Percentiles rank a stretch among this genome's conserved stretches.
phyloP scores from a whole-genome alignment of 2,113 vertebrate genomes.

The Alethe castanea region DNA sequence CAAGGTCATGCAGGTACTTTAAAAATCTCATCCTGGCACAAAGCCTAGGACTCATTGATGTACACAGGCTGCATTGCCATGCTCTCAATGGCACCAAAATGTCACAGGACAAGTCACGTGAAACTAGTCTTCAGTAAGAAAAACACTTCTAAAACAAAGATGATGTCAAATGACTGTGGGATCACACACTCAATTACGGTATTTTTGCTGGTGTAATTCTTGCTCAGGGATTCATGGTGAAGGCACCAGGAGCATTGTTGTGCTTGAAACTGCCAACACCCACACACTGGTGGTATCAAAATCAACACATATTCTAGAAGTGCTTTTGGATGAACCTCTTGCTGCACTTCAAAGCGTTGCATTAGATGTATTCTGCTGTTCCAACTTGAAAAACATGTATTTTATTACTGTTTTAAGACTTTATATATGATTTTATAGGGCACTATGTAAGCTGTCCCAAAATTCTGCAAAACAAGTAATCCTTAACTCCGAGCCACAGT shows the following conservation, averaged over 20 bases:
- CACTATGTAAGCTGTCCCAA: not conserved
- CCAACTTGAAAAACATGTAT: not conserved
- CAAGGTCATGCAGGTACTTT: not conserved
- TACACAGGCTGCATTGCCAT: not conserved
- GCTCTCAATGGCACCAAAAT: not conserved
- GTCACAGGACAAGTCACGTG: not conserved
- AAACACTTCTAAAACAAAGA: not conserved
- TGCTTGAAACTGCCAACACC: not conserved
- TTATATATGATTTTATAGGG: not conserved
- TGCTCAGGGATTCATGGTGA: not conserved
- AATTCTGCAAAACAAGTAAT: not conserved
- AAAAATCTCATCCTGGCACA: not conserved
- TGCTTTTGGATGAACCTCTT: not conserved
- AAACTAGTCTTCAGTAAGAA: not conserved
- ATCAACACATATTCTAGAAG: not conserved
- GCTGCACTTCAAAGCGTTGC: not conserved
- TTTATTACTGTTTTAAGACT: not conserved
- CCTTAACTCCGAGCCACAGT: not conserved
- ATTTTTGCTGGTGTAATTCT: not conserved
- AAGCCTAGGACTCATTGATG: not conserved
- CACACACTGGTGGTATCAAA: not conserved
- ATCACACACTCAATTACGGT: not conserved
- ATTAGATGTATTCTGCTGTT: not conserved
- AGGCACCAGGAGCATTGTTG: not conserved
- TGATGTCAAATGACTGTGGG: not conserved